Percentiles rank a stretch among this genome's conserved stretches.
Conservation (phyloP, 2,113 vertebrate genomes). For the Copsychus sechellarum region DNA sequence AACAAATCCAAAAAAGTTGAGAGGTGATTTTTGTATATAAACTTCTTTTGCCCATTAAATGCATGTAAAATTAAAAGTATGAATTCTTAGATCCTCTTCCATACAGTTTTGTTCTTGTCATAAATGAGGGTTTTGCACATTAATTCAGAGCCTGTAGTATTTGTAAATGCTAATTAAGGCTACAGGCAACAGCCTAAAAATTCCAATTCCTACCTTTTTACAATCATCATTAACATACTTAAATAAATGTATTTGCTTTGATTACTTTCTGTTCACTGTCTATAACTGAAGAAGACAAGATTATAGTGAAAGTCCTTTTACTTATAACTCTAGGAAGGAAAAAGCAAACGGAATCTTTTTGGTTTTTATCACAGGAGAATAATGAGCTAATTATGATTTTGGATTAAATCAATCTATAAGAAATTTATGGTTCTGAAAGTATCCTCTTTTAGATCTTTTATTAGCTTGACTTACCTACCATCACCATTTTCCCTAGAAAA, state of each 20-base stretch:
- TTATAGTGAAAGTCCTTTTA: neutral
- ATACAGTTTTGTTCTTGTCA: neutral
- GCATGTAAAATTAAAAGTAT: neutral
- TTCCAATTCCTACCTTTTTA: neutral
- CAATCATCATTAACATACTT: neutral
- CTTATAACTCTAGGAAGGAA: neutral
- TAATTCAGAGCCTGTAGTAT: neutral
- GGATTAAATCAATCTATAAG: neutral
- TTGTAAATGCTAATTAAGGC: neutral
- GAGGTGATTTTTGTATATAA: neutral
- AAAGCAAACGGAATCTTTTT: neutral
- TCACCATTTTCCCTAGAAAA: neutral
- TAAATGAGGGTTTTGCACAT: neutral
- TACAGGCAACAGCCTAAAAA: neutral
- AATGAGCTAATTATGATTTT: neutral
- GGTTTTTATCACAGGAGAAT: neutral
- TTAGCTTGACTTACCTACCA: neutral
- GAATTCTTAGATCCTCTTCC: neutral
- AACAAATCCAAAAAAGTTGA: fast-evolving
- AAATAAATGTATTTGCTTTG: neutral
- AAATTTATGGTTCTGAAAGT: neutral
- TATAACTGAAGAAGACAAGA: neutral
- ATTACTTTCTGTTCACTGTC: neutral
- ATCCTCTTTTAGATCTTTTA: neutral
- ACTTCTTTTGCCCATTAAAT: neutral